These are phyloP conservation scores for Lingula anatina DNA, from an alignment of 2,888 invertebrate genomes.

Conservation along the genomic window DNA sequence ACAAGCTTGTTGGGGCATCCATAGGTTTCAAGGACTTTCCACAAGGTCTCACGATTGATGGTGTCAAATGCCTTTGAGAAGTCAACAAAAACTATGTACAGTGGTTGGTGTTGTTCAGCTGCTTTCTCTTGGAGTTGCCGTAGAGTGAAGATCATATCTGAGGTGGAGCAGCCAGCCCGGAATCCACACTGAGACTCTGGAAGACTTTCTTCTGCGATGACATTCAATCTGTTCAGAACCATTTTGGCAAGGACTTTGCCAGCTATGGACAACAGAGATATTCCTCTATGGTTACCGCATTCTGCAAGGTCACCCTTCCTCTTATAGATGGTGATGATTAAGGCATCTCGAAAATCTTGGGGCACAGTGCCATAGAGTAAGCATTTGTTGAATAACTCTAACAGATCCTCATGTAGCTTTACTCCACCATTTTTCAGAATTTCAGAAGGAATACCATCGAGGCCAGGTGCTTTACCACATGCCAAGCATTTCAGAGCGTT, in stretches of 20 bases:
- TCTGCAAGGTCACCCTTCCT: constrained; percentile 4
- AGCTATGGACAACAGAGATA: background rate
- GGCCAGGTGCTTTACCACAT: too few relatives aligned
- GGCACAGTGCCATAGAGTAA: background rate
- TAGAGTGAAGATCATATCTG: constrained; percentile 1
- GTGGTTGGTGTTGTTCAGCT: background rate
- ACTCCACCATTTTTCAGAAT: background rate
- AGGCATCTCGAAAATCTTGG: background rate
- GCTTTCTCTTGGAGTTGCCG: background rate
- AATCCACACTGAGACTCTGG: background rate
- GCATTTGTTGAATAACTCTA: background rate
- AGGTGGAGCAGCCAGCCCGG: background rate
- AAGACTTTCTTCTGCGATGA: background rate
- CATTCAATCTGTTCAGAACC: background rate
- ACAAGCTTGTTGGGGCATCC: background rate
- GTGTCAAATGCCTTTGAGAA: too few relatives aligned
- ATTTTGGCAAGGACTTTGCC: background rate
- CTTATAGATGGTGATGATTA: constrained; percentile 4
- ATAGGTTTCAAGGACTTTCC: background rate
- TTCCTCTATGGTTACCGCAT: constrained; percentile 3
- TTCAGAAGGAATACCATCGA: background rate
- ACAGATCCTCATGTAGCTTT: background rate
- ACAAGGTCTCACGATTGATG: too few relatives aligned
- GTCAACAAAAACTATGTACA: too few relatives aligned
- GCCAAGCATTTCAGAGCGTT: too few relatives aligned